phyloP scores from a whole-genome alignment of 2,113 vertebrate species.

The Chlamydotis undulata region DNA sequence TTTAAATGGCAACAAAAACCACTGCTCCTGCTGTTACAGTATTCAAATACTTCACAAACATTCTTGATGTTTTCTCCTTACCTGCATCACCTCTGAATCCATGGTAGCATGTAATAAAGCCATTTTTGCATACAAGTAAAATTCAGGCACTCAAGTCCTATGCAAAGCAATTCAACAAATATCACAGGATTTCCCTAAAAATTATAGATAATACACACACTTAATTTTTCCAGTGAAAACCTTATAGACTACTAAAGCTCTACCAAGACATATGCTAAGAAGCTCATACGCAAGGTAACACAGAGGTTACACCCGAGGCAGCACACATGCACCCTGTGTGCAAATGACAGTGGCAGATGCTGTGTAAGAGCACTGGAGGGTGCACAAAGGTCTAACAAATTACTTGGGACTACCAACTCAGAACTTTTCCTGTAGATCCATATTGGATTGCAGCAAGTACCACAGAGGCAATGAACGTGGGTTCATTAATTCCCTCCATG shows the following conservation, averaged over 20 bases:
- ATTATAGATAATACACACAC: neutral
- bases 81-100: neutral
- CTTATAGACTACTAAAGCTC: neutral
- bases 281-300: neutral
- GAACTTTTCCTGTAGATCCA: neutral
- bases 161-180: neutral
- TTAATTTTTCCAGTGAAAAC: neutral
- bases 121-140: neutral
- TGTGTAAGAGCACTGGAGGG: neutral
- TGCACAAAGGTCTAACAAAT: neutral
- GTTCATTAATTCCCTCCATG: neutral
- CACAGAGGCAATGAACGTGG: neutral
- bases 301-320: neutral
- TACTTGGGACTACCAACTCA: neutral
- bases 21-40: neutral
- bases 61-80: neutral
- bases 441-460: neutral
- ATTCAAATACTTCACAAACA: neutral
- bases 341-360: accelerated
- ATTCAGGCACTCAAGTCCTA: neutral
- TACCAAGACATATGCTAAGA: neutral
- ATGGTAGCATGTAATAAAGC: neutral
- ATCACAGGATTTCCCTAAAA: neutral
- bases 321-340: accelerated
- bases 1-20: neutral